Percentiles rank a stretch among this genome's conserved stretches.
These are phyloP conservation scores for Hoplodrina blanda DNA, from an alignment of 2,888 invertebrate species.

Conservation along the genomic window DNA sequence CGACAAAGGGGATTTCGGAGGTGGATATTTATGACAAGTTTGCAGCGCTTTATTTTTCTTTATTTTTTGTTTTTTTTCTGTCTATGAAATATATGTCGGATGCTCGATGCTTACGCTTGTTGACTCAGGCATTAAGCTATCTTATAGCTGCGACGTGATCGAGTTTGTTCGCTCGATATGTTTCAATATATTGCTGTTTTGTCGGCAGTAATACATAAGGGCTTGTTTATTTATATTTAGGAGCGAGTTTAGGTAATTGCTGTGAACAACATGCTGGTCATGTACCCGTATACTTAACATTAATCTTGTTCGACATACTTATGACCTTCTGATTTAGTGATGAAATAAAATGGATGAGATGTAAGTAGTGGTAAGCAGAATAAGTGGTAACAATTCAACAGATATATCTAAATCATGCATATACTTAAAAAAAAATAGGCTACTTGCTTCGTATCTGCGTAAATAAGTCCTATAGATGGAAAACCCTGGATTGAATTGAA, in stretches of 20 bases:
- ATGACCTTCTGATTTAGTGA: slow-evolving; percentile 4
- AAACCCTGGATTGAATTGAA: slow-evolving; percentile 4
- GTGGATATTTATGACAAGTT: slow-evolving; percentile 76
- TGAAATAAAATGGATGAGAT: not conserved
- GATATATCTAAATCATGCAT: not conserved
- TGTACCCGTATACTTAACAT: slow-evolving; percentile 9
- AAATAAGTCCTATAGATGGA: not conserved
- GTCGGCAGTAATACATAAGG: slow-evolving; percentile 50
- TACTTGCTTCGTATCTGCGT: too few relatives aligned
- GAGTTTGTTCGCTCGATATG: slow-evolving; percentile 57
- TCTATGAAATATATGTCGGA: slow-evolving; percentile 69
- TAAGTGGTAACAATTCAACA: not conserved
- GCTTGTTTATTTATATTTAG: slow-evolving; percentile 46
- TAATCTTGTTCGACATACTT: slow-evolving; percentile 25
- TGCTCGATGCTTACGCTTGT: slow-evolving; percentile 67
- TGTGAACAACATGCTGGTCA: slow-evolving; percentile 29
- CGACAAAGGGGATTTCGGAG: slow-evolving; percentile 70
- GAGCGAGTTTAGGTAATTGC: slow-evolving; percentile 39
- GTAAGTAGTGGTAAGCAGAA: not conserved
- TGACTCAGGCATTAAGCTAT: slow-evolving; percentile 63
- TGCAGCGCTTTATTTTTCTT: slow-evolving; percentile 70
- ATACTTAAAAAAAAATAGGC: not conserved
- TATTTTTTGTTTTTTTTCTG: slow-evolving; percentile 66
- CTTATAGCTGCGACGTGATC: slow-evolving; percentile 71
- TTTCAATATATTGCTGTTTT: slow-evolving; percentile 62